phyloP scores from a whole-genome alignment of 2,797 vertebrate species.

The Rhinophrynus dorsalis region DNA sequence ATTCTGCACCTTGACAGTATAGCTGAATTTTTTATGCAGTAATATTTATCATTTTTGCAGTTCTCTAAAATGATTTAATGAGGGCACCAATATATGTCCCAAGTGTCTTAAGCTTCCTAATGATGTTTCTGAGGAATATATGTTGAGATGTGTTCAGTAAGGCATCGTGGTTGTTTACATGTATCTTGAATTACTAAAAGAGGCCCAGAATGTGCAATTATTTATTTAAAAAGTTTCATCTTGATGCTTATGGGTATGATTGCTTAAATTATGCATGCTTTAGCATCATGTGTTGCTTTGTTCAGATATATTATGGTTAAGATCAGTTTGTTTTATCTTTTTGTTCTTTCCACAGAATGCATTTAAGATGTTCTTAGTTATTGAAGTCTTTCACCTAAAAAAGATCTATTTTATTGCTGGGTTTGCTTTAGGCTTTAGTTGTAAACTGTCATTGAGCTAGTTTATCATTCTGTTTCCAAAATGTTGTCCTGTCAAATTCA shows the following conservation, averaged over 20 bases:
- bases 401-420: not conserved
- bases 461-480: slow-evolving; percentile 3
- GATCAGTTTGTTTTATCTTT: too few relatives aligned
- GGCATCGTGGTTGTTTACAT: not conserved
- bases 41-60: slow-evolving; percentile 2
- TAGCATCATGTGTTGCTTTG: slow-evolving; percentile 28
- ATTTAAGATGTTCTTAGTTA: not conserved
- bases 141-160: slow-evolving; percentile 1
- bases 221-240: not conserved
- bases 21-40: too few relatives aligned
- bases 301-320: slow-evolving; percentile 2
- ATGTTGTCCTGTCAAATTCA: not conserved
- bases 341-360: slow-evolving; percentile 1
- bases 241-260: slow-evolving; percentile 1
- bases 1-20: not conserved
- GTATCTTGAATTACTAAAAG: not conserved
- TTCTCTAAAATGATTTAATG: not conserved
- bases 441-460: not conserved
- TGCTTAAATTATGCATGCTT: slow-evolving; percentile 29
- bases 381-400: slow-evolving; percentile 11
- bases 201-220: not conserved
- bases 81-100: not conserved
- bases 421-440: slow-evolving; percentile 4
- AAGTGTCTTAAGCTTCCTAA: not conserved
- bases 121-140: not conserved